Evolutionary conservation across 2,113 vertebrate species (phyloP), one percentile per base, ranked within the genome.

Genomic region (Ceyx cyanopectus): DNA sequence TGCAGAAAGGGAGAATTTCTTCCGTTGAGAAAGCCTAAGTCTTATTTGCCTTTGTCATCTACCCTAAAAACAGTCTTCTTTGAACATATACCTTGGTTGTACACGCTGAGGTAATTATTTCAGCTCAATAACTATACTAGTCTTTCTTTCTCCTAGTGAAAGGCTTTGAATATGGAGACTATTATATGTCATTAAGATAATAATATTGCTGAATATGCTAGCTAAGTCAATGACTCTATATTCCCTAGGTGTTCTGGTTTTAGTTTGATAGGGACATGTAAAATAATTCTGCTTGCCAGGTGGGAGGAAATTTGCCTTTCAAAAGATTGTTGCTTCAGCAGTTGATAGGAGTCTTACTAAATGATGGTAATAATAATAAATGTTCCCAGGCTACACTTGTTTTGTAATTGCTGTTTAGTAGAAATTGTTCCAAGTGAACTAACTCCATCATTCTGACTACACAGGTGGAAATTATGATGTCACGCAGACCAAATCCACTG

Each of bases 161-260:
- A 91, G 72, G 40, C 76, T 89, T 45, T 77, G 83, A 83, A 37
- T 92, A 60, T 83, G 85, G 81, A 86, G 43, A 48, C 90, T 90
- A 81, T 94, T 96, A 92, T 32, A 37, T 67, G 78, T 79, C 73
- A 94, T 96, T 96, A 95, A 73, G 91, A 62, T 92, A 93, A 94
- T 94, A 61, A 91, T 20, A 24, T 54, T 87, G 91, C 69, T 84
- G 88, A 84, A 23, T 81, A 40, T 46, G 56, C 57, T 63, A 85
- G n/a, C 5, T 3, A 75, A 93, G 61, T 73, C 72, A 90, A 26
- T 77, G 50, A 17, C 65, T 87, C 29, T 81, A 4, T 72, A 21
- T 84, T 92, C 75, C 72, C 67, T 69, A 75, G 66, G 63, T 82
- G 58, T 51, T 85, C 68, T 81, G 78, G 40, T 68, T 92, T 82